Percentiles rank a stretch among this genome's conserved stretches.
Conservation (phyloP, 2,113 vertebrate genomes). For the Arenaria interpres region DNA sequence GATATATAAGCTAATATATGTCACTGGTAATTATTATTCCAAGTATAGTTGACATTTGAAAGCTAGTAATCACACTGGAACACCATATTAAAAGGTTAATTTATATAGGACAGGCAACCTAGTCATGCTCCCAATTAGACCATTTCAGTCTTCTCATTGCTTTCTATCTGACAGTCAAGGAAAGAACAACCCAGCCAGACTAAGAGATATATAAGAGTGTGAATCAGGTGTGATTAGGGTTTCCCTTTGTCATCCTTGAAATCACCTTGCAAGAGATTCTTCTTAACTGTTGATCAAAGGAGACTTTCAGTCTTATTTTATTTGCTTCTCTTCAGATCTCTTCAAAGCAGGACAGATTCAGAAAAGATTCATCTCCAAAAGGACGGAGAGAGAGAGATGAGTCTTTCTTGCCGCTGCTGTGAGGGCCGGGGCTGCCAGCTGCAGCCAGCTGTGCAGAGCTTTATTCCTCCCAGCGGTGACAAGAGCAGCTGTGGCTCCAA, state of each 20-base stretch:
- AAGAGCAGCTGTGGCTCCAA: constrained; percentile 13
- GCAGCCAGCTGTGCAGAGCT: background rate
- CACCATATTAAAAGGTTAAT: background rate
- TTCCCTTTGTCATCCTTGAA: background rate
- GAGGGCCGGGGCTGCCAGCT: background rate
- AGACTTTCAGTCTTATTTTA: background rate
- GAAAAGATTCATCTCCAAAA: background rate
- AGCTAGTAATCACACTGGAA: background rate
- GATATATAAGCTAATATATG: background rate
- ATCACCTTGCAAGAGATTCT: background rate
- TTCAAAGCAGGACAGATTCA: background rate
- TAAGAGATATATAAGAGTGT: background rate
- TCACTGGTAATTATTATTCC: background rate
- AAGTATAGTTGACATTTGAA: background rate
- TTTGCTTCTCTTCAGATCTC: background rate
- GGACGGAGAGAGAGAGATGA: background rate
- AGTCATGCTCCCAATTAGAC: background rate
- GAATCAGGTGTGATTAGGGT: background rate
- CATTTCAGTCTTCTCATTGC: background rate
- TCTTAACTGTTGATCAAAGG: background rate
- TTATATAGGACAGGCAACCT: background rate
- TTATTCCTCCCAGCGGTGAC: background rate
- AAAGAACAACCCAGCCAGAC: background rate
- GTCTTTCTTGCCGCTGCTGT: background rate
- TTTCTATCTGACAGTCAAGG: accelerated